Evolutionary conservation across 2,797 vertebrate species (phyloP), one percentile per base, ranked within the genome.

Genomic region (Sebastes flavidus): DNA sequence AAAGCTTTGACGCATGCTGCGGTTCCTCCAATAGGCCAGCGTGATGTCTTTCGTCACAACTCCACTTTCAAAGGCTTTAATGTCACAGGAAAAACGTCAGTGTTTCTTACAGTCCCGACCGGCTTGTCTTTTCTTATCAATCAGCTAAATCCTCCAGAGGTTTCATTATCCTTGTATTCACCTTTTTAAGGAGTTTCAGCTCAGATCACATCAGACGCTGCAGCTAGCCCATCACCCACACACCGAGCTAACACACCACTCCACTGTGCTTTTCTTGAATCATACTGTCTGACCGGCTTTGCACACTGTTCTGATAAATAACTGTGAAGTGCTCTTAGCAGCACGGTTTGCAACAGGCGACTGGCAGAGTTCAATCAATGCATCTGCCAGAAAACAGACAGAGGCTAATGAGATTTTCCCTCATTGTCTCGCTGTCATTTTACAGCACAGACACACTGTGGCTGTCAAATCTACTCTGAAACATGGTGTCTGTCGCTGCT

Each of bases 291-390:
- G 81, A 77, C 56, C 80, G 30, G 79, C 85, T 84, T 78, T 84
- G 80, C 70, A 59, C 77, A 74, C 77, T 72, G 75, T 81, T 81
- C 86, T 83, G 75, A 88, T 78, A 88, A 84, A 87, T 88, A 90
- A 87, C 83, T 80, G 83, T 91, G 86, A 94, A 88, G 88, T 85
- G 89, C 88, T 87, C 87, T 91, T 80, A 72, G 77, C 34, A 18
- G 63, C 78, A 52, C 74, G 84, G 90, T 86, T 81, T 87, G 86
- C 88, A 89, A 76, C 90, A 78, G 90, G 77, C 80, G 38, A 84
- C 86, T 85, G 81, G 90, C 89, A 89, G 91, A 73, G 90, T 90
- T 87, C 85, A 93, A 92, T 93, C 89, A 92, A 87, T 92, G 84
- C 80, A 72, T 91, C 75, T 77, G 72, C 59, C 82, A 78, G 80